A percentile compares a stretch with the other conserved stretches of the same genome.
Evolutionary conservation across 2,113 vertebrate species (phyloP).

Genomic region (Zosterops japonicus): DNA sequence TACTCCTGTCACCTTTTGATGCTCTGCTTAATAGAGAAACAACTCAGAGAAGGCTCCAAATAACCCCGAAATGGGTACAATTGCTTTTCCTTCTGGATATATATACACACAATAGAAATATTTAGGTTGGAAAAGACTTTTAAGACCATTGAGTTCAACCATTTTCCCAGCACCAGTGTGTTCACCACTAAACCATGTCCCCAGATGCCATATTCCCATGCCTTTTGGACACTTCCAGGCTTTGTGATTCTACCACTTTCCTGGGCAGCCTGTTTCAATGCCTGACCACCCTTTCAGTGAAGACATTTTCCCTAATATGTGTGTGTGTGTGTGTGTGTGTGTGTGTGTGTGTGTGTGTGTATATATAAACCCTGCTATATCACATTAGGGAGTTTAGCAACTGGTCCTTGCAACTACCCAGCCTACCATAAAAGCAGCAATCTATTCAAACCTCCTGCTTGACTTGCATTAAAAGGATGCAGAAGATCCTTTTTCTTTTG

Average conservation of each 20-base stretch:
- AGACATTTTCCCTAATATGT: background rate
- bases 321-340: too few species aligned
- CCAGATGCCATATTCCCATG: background rate
- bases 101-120: background rate
- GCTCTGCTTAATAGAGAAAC: background rate
- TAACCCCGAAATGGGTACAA: background rate
- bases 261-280: background rate
- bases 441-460: background rate
- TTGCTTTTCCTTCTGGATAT: background rate
- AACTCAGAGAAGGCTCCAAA: background rate
- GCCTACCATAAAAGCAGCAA: background rate
- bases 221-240: background rate
- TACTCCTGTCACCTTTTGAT: background rate
- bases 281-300: background rate
- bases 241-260: background rate
- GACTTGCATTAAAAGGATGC: background rate
- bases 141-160: background rate
- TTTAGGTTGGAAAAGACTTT: background rate
- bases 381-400: background rate
- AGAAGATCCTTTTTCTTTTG: background rate
- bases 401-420: background rate
- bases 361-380: background rate
- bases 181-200: background rate
- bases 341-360: too few species aligned
- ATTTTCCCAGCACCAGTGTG: background rate